phyloP scores from a whole-genome alignment of 2,797 vertebrate genomes.

The Hapalemur alaotrensis region DNA sequence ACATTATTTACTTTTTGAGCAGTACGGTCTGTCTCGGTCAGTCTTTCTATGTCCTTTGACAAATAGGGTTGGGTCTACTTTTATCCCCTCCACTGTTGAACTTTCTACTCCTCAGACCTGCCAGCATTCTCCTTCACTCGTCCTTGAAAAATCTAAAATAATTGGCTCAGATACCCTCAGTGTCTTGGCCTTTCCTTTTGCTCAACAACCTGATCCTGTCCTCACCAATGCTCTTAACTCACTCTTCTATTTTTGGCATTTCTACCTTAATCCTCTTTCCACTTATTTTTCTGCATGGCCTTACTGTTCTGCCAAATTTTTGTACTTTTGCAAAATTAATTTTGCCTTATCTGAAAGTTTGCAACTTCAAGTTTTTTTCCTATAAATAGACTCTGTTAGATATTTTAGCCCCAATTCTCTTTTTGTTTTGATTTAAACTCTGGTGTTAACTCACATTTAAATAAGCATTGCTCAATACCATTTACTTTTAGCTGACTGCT shows the following conservation, averaged over 20 bases:
- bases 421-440: constrained; percentile 28
- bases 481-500: neutral
- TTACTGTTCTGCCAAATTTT: constrained; percentile 58
- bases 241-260: constrained; percentile 40
- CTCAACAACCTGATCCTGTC: neutral
- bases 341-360: constrained; percentile 65
- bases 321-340: constrained; percentile 58
- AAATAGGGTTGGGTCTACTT: neutral
- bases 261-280: constrained; percentile 24
- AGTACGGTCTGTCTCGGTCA: neutral
- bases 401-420: constrained; percentile 23
- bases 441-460: constrained; percentile 4
- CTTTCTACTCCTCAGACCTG: neutral
- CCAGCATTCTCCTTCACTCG: neutral
- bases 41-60: neutral
- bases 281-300: neutral
- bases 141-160: constrained; percentile 28
- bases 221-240: neutral
- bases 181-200: neutral
- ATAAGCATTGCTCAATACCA: constrained; percentile 8
- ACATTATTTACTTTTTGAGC: neutral
- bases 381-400: constrained; percentile 46
- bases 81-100: neutral
- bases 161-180: neutral
- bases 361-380: constrained; percentile 35